Conservation (phyloP, 2,113 vertebrate species). For the Peromyscus maniculatus region DNA sequence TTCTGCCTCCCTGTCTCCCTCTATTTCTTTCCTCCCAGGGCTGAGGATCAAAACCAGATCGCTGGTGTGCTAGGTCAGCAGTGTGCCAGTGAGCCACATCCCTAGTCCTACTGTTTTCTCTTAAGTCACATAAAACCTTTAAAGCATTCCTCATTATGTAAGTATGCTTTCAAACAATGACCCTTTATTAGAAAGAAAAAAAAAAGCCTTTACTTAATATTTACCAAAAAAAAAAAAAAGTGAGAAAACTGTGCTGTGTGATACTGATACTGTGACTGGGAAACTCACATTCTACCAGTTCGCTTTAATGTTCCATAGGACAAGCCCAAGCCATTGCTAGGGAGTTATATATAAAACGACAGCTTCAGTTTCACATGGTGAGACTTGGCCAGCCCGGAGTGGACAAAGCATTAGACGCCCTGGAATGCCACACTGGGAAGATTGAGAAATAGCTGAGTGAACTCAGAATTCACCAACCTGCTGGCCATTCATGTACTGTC, state of each 20-base stretch:
- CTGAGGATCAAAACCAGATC: too few species aligned
- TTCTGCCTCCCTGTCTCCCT: too few species aligned
- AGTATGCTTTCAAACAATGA: background rate
- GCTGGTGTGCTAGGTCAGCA: background rate
- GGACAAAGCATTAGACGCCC: background rate
- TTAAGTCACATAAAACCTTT: background rate
- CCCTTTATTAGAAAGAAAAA: background rate
- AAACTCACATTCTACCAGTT: background rate
- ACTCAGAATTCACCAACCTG: background rate
- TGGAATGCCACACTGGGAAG: background rate
- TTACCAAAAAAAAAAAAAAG: background rate
- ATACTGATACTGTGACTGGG: background rate
- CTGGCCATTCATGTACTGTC: too few species aligned
- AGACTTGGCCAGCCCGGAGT: background rate
- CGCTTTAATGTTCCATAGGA: background rate
- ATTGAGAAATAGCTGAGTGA: background rate
- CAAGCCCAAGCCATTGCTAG: background rate
- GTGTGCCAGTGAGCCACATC: background rate
- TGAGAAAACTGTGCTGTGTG: background rate
- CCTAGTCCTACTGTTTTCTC: background rate
- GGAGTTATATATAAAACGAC: background rate
- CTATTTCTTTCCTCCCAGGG: background rate
- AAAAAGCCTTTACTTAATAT: slow-evolving; percentile 46
- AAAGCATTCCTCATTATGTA: background rate
- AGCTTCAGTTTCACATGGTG: background rate